Evolutionary conservation across 1,140 invertebrate genomes (phyloP).

Genomic region (Arion vulgaris): DNA sequence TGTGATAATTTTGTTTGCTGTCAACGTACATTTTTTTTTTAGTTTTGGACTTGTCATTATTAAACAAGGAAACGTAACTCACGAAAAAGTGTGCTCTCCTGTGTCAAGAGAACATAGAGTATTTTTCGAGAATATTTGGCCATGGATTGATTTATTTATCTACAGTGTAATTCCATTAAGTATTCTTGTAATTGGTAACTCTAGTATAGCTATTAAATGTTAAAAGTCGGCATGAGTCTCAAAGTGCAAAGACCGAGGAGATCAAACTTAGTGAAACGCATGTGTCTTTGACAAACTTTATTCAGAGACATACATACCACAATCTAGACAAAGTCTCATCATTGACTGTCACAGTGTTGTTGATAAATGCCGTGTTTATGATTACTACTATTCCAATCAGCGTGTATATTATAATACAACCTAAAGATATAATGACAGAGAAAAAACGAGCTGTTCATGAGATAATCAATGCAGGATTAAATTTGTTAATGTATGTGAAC

Average conservation of each 20-base stretch:
- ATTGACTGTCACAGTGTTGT: constrained; percentile 49
- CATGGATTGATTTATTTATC: constrained; percentile 55
- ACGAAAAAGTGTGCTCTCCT: constrained; percentile 14
- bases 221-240: constrained; percentile 11
- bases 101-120: constrained; percentile 31
- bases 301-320: neutral
- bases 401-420: constrained; percentile 48
- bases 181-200: constrained; percentile 48
- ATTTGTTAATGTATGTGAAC: constrained; percentile 54
- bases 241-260: neutral
- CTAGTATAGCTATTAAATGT: constrained; percentile 47
- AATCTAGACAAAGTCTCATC: constrained; percentile 32
- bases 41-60: constrained; percentile 20
- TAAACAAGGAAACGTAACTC: neutral
- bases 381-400: constrained; percentile 49
- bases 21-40: constrained; percentile 54
- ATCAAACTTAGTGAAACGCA: neutral
- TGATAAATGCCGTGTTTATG: constrained; percentile 50
- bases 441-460: neutral
- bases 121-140: constrained; percentile 46
- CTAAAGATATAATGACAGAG: neutral
- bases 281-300: too few species aligned
- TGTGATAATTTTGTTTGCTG: constrained; percentile 14
- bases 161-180: constrained; percentile 49
- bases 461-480: constrained; percentile 38